Evolutionary conservation across 2,113 vertebrate genomes (phyloP), one percentile per base, ranked within the genome.

Genomic region (Ceratotherium simum): DNA sequence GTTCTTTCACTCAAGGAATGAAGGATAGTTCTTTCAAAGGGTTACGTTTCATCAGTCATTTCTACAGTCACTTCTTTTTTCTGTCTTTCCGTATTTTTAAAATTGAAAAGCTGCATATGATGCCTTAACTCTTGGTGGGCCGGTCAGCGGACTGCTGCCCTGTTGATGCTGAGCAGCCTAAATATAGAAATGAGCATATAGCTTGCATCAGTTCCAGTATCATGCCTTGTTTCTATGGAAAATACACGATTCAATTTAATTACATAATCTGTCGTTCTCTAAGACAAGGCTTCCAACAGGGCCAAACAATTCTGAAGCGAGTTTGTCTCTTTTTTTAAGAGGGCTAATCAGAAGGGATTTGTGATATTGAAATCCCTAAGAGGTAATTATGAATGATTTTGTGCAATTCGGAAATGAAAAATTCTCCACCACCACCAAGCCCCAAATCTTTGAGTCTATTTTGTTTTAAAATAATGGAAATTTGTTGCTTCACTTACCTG

Each of bases 301-400:
- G 98, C 92, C 92, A 85, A 97, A 97, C 95, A 93, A 96, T 96
- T 82, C 94, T 51, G 72, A 96, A 96, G 81, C 76, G 6, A 51
- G 95, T 89, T 96, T 7, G 14, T 88, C 85, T 97, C 83, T 93
- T 80, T 89, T 92, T 94, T 72, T 80, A 94, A 95, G 96, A 97
- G 92, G 56, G 92, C 97, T 98, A 97, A 98, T 98, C 97, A 98
- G 97, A 95, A 95, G 94, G 97, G 97, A 97, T 98, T 98, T 97
- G 96, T 95, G 95, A 97, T 98, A 98, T 86, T 95, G 90, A 93
- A 98, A 98, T 98, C 97, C 95, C 97, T 84, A 73, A 97, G 97
- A 92, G 90, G 97, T 96, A 96, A 96, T 97, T 97, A 96, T 95
- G 96, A 97, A 96, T 97, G 96, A 98, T 98, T 97, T 94, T 92